Base-by-base conservation (phyloP, 2,797 vertebrate genomes). In the Pelodytes ibericus region DNA sequence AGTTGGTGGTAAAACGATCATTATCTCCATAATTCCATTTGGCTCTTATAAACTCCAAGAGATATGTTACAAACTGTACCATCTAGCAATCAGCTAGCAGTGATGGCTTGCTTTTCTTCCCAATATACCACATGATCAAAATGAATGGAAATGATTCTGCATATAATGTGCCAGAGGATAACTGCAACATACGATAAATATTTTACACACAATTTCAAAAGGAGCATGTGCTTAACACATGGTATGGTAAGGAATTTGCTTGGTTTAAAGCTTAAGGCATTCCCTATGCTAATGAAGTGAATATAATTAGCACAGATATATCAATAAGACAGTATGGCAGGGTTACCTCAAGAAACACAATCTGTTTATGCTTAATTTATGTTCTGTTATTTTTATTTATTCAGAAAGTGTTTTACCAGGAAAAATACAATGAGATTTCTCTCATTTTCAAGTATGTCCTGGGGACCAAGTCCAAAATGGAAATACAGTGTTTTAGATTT, bases 161-260 rank as follows among this genome's bases (percentile, higher is more conserved):
- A 87, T 82, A 84, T 78, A 74, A 70, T 64, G 75, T 86, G 86
- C 86, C 85, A 83, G 81, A 85, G 82, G 82, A 86, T 81, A 84
- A 74, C 49, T 75, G 67, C 64, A 85, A 72, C 88, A 88, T 85
- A 67, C 72, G 47, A 90, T 93, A 92, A 93, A 94, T 94, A 90
- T 94, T 94, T 87, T 83, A 93, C 87, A 83, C 80, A 74, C 26
- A 47, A 83, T 90, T 91, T 90, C 87, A 89, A 88, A 90, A 89
- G 86, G 88, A 87, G 85, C 87, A 87, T 64, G 81, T 82, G 75
- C 84, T 83, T 74, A 87, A 89, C 87, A 87, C 83, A 84, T 80
- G 78, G 81, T 82, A 89, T 90, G 87, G 87, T 88, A 80, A 86
- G 77, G 80, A 85, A 82, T 83, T 86, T 82, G 85, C 83, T 88